Conservation (phyloP, 2,888 invertebrate genomes). For the Eilema depressum region DNA sequence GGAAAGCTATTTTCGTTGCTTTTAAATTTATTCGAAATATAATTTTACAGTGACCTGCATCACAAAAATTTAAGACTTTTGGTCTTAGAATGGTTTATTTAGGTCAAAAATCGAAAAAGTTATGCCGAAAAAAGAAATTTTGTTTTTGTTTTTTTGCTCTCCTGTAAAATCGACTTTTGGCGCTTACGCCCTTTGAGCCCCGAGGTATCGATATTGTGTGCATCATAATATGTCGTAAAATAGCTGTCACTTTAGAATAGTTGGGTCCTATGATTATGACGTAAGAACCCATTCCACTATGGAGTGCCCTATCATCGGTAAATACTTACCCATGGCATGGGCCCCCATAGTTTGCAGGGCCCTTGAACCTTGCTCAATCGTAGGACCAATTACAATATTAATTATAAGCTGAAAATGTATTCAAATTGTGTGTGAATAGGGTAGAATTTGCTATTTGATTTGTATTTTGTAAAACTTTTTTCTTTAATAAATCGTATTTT, state of each 20-base stretch:
- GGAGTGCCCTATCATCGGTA: background rate
- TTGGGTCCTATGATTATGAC: background rate
- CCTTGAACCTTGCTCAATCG: background rate
- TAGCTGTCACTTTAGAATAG: background rate
- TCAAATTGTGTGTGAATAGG: background rate
- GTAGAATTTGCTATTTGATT: background rate
- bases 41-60: too few relatives aligned
- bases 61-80: too few relatives aligned
- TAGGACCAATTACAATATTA: background rate
- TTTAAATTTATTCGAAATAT: too few relatives aligned
- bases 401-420: background rate
- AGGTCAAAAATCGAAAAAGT: too few relatives aligned
- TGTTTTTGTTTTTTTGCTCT: too few relatives aligned
- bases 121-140: too few relatives aligned
- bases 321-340: background rate
- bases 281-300: background rate
- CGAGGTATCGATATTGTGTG: too few relatives aligned
- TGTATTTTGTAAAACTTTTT: background rate
- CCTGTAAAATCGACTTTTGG: too few relatives aligned
- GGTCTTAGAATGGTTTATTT: too few relatives aligned
- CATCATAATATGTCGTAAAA: background rate
- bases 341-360: background rate
- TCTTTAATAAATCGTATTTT: conserved; percentile 1
- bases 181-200: too few relatives aligned
- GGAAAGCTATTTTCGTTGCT: too few relatives aligned